Evolutionary conservation across 2,797 vertebrate genomes (phyloP), one percentile per base, ranked within the genome.

Genomic region (Sebastes minor): DNA sequence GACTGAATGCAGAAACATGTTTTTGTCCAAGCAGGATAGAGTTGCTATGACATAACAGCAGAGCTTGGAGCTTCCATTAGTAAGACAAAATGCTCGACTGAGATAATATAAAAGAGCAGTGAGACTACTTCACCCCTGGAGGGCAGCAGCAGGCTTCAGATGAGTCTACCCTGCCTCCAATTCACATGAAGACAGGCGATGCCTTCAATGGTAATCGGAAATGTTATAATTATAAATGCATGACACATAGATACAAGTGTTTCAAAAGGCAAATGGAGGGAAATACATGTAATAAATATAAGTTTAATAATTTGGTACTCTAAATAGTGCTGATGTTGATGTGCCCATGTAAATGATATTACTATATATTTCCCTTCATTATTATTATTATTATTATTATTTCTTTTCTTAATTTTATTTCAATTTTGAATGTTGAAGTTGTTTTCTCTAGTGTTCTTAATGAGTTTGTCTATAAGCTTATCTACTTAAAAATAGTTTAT

Each of bases 141-240:
- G 71, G 74, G 78, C 86, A 86, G 83, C 80, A 91, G 28, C 13
- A 3, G 23, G 18, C 66, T 60, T 59, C 42, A 55, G 14, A 62
- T 23, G 2, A 61, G 27, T 20, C 23, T 28, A 1, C 33, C 2
- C 57, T 71, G 25, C 66, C 27, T 63, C 18, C 13, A 49, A 79
- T 65, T 60, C 28, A 69, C 4, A 25, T 4, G 6, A 71, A 80
- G n/a, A 60, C n/a, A 27, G 18, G 1, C 30, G 82, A 28, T 62
- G 35, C 49, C 3, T 91, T 90, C 42, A 0, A 0, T 0, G 3
- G 6, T 25, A 22, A 23, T 80, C 33, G 69, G 57, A 88, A 60
- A 86, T 64, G 0, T 72, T 0, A 5, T 0, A 1, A 2, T 2
- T 7, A 1, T 0, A 11, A 0, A 9, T 2, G 12, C 1, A 25